A percentile compares a stretch with the other conserved stretches of the same genome.
These are phyloP conservation scores for Otus sunia DNA, from an alignment of 2,113 vertebrate genomes.

Conservation along the genomic window DNA sequence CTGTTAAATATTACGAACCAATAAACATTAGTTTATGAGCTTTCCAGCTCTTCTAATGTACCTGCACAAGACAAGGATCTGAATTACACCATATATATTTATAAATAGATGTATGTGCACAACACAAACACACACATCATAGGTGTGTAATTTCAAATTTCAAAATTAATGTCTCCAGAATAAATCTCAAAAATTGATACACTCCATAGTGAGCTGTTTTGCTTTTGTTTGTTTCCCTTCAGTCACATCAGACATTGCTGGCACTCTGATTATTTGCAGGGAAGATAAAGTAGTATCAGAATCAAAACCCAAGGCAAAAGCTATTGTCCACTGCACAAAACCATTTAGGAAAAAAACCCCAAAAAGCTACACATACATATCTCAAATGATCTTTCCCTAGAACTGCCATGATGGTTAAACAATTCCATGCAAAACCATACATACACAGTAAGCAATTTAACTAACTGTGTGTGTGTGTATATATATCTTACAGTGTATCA, in stretches of 20 bases:
- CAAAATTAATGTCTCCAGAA: background rate
- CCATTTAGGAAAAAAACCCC: background rate
- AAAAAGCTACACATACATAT: no score
- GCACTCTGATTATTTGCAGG: background rate
- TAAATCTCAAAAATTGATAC: background rate
- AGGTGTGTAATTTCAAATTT: background rate
- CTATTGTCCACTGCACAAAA: background rate
- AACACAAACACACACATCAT: background rate
- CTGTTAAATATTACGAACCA: background rate
- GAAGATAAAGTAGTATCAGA: background rate
- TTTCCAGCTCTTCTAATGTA: background rate
- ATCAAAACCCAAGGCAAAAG: background rate
- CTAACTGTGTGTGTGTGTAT: background rate
- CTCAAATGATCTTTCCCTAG: background rate
- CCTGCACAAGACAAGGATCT: background rate
- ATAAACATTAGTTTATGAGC: background rate
- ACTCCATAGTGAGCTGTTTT: background rate
- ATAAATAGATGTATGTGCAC: background rate
- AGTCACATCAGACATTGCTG: background rate
- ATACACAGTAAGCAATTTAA: background rate
- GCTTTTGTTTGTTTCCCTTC: background rate
- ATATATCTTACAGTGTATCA: background rate
- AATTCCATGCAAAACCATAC: background rate
- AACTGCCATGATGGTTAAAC: background rate
- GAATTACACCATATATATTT: background rate